Base-by-base conservation (phyloP, 1,140 invertebrate species). In the Neocloeon triangulifer region DNA sequence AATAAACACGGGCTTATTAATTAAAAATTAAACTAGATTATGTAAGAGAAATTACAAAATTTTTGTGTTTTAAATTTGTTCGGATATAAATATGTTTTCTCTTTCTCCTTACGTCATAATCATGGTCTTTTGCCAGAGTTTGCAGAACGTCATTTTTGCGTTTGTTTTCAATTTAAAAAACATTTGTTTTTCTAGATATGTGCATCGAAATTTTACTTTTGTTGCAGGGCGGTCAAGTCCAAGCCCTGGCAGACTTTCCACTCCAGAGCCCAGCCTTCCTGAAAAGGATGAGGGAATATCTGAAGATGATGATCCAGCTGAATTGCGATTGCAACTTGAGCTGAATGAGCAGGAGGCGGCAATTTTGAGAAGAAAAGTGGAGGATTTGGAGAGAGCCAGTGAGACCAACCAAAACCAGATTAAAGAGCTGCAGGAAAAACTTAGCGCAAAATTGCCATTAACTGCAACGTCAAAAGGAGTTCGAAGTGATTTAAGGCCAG, bases 271-370 rank as follows among this genome's bases (percentile, higher is more conserved):
- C 35, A 53, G 58, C 19, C 56, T 61, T 20, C n/a, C n/a, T n/a
- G 68, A 73, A 41, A 75, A 73, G 45, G 69, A 74, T 47, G 72
- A 77, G 49, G 65, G 66, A 20, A 71, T 70, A 37, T 69, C 67
- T 5, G 71, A 74, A 44, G 71, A 76, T 47, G 75, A 79, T 40
- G 75, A 80, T 50, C 61, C 69, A 7, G 62, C 67, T 19, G 76
- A 81, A 44, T 46, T 81, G 25, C 66, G 75, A 41, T 55, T 88
- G 18, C 68, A 85, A 37, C 50, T 88, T 19, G 82, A 88, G 51
- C 55, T 91, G n/a, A 75, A 77, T 44, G 82, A 91, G 56, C 73
- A 77, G 61, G 82, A 91, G 61, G 67, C 78, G 26, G 63, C 68
- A 3, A 72, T 84, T 34, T 52, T 85, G 27, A 57, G 79, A 20